phyloP scores from a whole-genome alignment of 2,113 vertebrate genomes.

The Atractosteus spatula region DNA sequence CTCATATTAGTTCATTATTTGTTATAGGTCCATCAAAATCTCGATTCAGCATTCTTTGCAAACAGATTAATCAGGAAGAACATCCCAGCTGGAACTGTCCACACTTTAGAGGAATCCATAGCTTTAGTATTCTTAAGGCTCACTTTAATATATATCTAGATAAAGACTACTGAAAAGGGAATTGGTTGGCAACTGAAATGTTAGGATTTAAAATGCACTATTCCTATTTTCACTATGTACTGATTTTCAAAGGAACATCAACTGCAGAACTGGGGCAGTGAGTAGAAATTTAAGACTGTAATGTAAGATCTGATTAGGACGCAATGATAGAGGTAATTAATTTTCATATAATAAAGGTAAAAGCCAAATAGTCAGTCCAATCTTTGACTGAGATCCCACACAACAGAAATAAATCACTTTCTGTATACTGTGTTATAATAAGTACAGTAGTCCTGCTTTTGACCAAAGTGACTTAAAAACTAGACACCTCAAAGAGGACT shows the following conservation, averaged over 20 bases:
- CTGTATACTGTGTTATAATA: too few relatives aligned
- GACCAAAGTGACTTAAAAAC: too few relatives aligned
- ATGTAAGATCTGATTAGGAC: constrained; percentile 39
- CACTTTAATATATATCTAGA: constrained; percentile 52
- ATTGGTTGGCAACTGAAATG: constrained; percentile 41
- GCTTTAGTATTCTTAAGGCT: constrained; percentile 37
- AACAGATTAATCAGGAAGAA: constrained; percentile 51
- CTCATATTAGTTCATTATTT: constrained; percentile 16
- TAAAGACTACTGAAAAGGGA: constrained; percentile 26
- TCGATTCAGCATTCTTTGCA: constrained; percentile 43
- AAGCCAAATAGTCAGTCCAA: background rate
- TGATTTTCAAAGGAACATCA: constrained; percentile 46
- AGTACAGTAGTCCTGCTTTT: too few relatives aligned
- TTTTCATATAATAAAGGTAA: constrained; percentile 42
- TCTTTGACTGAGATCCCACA: too few relatives aligned
- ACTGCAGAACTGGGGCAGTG: constrained; percentile 37
- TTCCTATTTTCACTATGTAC: constrained; percentile 46
- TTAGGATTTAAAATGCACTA: constrained; percentile 40
- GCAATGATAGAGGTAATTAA: constrained; percentile 39
- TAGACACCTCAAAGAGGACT: too few relatives aligned
- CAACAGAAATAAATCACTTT: too few relatives aligned
- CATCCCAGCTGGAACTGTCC: constrained; percentile 55
- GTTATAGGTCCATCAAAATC: constrained; percentile 42
- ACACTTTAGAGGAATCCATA: constrained; percentile 52
- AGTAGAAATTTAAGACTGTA: background rate